A percentile compares a stretch with the other conserved stretches of the same genome.
phyloP scores from a whole-genome alignment of 2,113 vertebrate genomes.

The Macaca mulatta region DNA sequence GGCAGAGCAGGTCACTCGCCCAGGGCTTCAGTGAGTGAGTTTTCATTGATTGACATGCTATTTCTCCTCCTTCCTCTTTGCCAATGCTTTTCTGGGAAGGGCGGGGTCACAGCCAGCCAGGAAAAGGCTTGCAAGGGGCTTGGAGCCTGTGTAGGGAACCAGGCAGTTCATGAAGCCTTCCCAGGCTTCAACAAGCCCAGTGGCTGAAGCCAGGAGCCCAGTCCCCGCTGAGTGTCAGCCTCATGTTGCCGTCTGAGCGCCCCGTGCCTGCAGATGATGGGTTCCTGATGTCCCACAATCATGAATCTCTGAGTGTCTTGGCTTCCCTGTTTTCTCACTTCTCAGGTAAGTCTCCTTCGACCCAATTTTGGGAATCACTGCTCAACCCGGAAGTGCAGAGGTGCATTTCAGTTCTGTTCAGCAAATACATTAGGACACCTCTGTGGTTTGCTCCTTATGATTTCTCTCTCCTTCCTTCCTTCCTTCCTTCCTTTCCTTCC shows the following conservation, averaged over 20 bases:
- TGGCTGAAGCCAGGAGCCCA: too few relatives aligned
- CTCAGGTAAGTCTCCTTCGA: not conserved
- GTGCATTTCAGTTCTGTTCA: not conserved
- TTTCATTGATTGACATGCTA: fast-evolving
- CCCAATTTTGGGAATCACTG: fast-evolving
- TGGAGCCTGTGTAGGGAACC: not conserved
- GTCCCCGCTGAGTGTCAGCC: not conserved
- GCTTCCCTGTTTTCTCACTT: not conserved
- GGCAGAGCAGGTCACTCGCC: not conserved
- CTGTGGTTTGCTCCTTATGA: not conserved
- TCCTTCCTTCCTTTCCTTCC: too few relatives aligned
- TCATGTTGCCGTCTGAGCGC: not conserved
- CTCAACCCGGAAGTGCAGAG: not conserved
- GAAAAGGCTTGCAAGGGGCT: not conserved
- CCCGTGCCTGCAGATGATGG: not conserved
- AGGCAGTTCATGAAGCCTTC: not conserved
- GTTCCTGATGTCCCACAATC: not conserved
- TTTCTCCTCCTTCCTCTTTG: not conserved
- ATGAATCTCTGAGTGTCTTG: not conserved
- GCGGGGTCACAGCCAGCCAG: not conserved
- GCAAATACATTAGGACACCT: not conserved
- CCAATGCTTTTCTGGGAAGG: not conserved
- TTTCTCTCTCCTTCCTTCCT: not conserved
- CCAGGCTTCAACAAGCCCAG: too few relatives aligned
- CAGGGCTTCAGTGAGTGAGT: fast-evolving